These are phyloP conservation scores for Cercopithecus petaurista DNA, from an alignment of 2,797 vertebrate genomes.

Conservation along the genomic window DNA sequence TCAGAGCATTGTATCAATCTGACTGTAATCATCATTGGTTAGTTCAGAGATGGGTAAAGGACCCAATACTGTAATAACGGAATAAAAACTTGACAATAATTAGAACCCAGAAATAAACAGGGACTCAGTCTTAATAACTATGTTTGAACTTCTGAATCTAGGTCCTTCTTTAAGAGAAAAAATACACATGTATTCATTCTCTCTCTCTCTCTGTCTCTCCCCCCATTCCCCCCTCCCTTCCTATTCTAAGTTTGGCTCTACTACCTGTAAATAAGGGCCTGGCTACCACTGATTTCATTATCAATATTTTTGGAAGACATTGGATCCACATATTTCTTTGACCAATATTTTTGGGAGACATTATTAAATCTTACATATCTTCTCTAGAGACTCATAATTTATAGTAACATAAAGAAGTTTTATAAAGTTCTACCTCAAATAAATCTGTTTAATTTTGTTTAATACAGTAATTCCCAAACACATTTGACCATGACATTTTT, in stretches of 20 bases:
- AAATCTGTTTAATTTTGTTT: slow-evolving; percentile 17
- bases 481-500: background rate
- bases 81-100: background rate
- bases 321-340: background rate
- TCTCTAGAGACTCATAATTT: background rate
- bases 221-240: background rate
- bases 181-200: background rate
- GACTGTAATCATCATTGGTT: background rate
- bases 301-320: background rate
- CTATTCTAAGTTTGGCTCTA: background rate
- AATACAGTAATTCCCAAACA: background rate
- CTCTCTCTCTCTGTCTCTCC: background rate
- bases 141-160: background rate
- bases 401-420: background rate
- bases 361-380: background rate
- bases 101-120: background rate
- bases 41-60: background rate
- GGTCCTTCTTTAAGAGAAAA: background rate
- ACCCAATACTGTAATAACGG: background rate
- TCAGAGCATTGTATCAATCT: background rate
- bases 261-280: background rate
- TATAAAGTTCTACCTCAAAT: slow-evolving; percentile 1
- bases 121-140: background rate
- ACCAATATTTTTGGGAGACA: background rate
- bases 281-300: background rate